Base-by-base conservation (phyloP, 2,888 invertebrate genomes). In the Volucella inflata region DNA sequence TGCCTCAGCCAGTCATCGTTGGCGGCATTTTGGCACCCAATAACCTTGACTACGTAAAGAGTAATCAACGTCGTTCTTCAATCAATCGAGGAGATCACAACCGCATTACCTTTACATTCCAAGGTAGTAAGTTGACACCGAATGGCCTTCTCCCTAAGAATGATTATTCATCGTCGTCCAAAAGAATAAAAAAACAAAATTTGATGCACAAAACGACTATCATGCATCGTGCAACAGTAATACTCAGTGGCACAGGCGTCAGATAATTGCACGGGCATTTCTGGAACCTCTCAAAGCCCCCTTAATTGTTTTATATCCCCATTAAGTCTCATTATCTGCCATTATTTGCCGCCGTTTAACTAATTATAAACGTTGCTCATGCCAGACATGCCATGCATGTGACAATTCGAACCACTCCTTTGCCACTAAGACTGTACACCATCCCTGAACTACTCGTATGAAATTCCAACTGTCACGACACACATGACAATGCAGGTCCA, bases 351-450 rank as follows among this genome's bases (percentile, higher is more conserved):
- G 55, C 50, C 79, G 46, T 68, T 79, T 75, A 60, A 53, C 75
- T 84, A 84, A 84, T 84, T 84, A 71, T 42, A 64, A 59, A 12
- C 59, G 68, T 44, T 74, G 48, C 50, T 74, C 74, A 80, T 70
- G 62, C 70, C 30, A 78, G 59, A 50, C 46, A 50, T 50, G 44
- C 44, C 21, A 40, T 50, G 67, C 70, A 65, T 75, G 64, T 65
- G 84, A 79, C 84, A 84, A 74, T 74, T 68, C 42, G 51, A 75
- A 50, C 74, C 84, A 64, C 84, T 84, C 84, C 84, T 79, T 70
- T 17, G 50, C 42, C 50, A 51, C 50, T 11, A 40, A 30, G 30
- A 6, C 30, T 30, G 30, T 30, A 30, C 40, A 50, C 21, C 44
- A 68, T 78, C 83, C 83, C 78, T 68, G 83, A 68, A 72, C 78